Evolutionary conservation across 2,113 vertebrate genomes (phyloP).

Genomic region (Puma concolor): DNA sequence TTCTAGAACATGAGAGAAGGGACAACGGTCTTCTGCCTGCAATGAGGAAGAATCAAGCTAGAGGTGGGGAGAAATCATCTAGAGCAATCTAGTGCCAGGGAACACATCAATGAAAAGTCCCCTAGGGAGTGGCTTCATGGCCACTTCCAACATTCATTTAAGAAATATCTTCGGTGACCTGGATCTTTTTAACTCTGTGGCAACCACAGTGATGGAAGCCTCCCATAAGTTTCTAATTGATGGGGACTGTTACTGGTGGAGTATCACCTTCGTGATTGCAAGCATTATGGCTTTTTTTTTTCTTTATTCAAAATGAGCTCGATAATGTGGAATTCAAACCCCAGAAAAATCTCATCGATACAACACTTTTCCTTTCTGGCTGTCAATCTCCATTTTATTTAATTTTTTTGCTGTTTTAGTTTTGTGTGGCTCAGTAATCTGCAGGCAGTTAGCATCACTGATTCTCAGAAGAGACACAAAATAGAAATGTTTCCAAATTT

Average conservation of each 20-base stretch:
- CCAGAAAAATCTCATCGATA: neutral
- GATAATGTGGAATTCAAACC: neutral
- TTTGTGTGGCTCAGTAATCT: neutral
- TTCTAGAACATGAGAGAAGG: neutral
- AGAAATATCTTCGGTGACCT: neutral
- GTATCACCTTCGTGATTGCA: neutral
- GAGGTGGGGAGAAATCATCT: neutral
- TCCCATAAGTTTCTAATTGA: neutral
- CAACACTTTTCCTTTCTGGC: neutral
- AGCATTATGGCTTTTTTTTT: neutral
- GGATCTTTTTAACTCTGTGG: neutral
- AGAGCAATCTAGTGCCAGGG: neutral
- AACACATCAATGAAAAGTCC: neutral
- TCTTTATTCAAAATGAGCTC: conserved; percentile 3
- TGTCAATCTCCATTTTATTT: neutral
- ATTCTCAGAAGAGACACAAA: conserved; percentile 27
- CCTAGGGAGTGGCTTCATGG: neutral
- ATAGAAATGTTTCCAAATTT: conserved; percentile 39
- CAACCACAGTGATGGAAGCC: neutral
- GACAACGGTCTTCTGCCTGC: neutral
- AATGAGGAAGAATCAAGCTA: neutral
- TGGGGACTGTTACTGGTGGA: neutral
- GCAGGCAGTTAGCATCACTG: conserved; percentile 18
- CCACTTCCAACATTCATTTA: neutral
- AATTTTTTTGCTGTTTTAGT: neutral